Evolutionary conservation across 2,113 vertebrate species (phyloP).

Genomic region (Chroicocephalus ridibundus): DNA sequence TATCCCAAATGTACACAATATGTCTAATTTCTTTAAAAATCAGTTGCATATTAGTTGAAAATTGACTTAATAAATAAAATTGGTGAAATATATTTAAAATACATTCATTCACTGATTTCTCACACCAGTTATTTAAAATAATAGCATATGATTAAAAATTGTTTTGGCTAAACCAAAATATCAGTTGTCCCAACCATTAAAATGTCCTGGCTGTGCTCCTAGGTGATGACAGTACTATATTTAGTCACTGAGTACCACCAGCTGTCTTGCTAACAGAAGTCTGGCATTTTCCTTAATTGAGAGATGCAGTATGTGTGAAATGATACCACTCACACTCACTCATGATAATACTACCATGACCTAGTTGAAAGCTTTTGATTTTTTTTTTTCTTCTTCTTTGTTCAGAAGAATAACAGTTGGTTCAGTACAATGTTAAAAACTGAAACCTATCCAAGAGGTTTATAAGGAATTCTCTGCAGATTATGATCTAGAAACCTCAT

Average conservation of each 20-base stretch:
- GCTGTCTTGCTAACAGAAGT: constrained; percentile 72
- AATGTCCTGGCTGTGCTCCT: constrained; percentile 56
- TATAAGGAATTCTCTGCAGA: constrained; percentile 35
- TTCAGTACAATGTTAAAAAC: constrained; percentile 38
- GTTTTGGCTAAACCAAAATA: constrained; percentile 67
- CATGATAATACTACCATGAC: constrained; percentile 64
- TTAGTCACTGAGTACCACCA: constrained; percentile 68
- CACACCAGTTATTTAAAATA: constrained; percentile 36
- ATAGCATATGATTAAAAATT: constrained; percentile 43
- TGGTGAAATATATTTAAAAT: not conserved
- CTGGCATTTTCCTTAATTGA: constrained; percentile 70
- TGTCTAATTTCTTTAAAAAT: constrained; percentile 15
- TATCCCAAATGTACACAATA: not conserved
- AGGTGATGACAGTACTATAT: constrained; percentile 72
- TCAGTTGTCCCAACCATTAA: constrained; percentile 63
- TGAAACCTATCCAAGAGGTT: constrained; percentile 41
- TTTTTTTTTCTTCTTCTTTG: constrained; percentile 53
- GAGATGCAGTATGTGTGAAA: constrained; percentile 70
- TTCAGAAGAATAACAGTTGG: constrained; percentile 52
- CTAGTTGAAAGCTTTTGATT: constrained; percentile 65
- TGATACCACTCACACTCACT: constrained; percentile 68
- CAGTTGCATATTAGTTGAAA: not conserved
- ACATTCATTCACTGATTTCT: constrained; percentile 27
- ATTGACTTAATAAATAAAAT: constrained; percentile 16
- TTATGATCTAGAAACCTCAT: constrained; percentile 43